A percentile compares a stretch with the other conserved stretches of the same genome.
These are phyloP conservation scores for Lomographa bimaculata DNA, from an alignment of 2,888 invertebrate genomes.

Conservation along the genomic window DNA sequence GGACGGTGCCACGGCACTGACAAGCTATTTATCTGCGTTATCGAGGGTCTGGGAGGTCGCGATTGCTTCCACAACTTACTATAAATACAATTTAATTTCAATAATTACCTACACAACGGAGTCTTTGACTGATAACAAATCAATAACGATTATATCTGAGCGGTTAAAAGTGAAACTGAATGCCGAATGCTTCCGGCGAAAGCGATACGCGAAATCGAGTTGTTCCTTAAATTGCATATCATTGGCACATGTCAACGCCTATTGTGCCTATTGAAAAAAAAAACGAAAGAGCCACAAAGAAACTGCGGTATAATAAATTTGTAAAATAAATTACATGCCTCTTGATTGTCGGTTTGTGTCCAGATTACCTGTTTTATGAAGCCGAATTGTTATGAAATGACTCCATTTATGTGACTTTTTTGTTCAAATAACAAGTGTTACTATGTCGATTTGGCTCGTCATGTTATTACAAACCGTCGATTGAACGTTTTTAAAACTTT, in stretches of 20 bases:
- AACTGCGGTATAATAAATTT: slow-evolving; percentile 75
- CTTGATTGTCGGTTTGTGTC: slow-evolving; percentile 73
- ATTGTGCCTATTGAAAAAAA: slow-evolving; percentile 63
- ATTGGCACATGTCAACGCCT: slow-evolving; percentile 78
- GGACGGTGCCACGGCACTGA: slow-evolving; percentile 77
- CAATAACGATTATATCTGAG: slow-evolving; percentile 45
- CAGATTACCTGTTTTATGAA: slow-evolving; percentile 75
- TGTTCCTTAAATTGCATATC: slow-evolving; percentile 63
- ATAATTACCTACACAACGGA: slow-evolving; percentile 67
- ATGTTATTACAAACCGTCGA: slow-evolving; percentile 66
- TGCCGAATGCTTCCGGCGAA: slow-evolving; percentile 56
- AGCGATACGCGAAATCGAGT: slow-evolving; percentile 4
- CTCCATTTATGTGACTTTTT: slow-evolving; percentile 66
- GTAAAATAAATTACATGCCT: slow-evolving; percentile 72
- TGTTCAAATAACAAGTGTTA: slow-evolving; percentile 73
- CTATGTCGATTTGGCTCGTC: slow-evolving; percentile 59
- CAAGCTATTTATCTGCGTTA: slow-evolving; percentile 55
- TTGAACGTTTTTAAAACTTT: slow-evolving; percentile 61
- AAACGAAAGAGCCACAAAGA: slow-evolving; percentile 63
- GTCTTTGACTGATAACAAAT: slow-evolving; percentile 78
- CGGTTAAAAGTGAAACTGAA: slow-evolving; percentile 66
- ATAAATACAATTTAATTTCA: slow-evolving; percentile 80
- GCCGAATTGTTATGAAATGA: slow-evolving; percentile 72
- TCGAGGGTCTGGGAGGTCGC: slow-evolving; percentile 63
- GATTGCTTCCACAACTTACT: slow-evolving; percentile 54